These are phyloP conservation scores for Pimpla rufipes DNA, from an alignment of 2,888 invertebrate genomes.

Conservation along the genomic window DNA sequence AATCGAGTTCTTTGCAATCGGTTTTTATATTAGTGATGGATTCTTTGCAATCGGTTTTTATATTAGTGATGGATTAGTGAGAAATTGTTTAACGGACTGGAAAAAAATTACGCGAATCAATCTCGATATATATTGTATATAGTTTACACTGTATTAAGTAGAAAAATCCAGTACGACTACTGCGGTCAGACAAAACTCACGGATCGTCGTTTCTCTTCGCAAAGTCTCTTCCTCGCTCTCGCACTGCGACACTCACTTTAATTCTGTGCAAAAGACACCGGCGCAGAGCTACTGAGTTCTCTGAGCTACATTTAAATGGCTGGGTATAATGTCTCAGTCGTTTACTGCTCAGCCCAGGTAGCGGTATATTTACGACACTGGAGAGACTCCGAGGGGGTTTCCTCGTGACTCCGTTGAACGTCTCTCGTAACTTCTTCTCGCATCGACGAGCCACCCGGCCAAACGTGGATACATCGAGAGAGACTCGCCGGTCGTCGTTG, in stretches of 20 bases:
- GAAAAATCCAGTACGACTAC: constrained; percentile 9
- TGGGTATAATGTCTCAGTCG: constrained; percentile 78
- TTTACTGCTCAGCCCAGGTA: constrained; percentile 54
- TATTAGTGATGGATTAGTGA: neutral
- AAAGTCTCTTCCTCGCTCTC: constrained; percentile 14
- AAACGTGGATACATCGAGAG: constrained; percentile 39
- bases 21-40: neutral
- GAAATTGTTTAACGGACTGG: neutral
- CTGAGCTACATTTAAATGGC: constrained; percentile 77
- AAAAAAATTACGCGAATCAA: neutral
- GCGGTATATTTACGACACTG: constrained; percentile 62
- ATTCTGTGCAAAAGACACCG: constrained; percentile 56
- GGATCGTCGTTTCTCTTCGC: constrained; percentile 33
- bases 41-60: neutral
- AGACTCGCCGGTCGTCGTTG: constrained; percentile 50
- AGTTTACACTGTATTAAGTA: constrained; percentile 12
- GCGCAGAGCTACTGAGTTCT: neutral
- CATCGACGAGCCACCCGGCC: constrained; percentile 31
- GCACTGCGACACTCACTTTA: constrained; percentile 40
- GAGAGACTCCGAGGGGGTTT: constrained; percentile 57
- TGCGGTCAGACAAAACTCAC: constrained; percentile 26
- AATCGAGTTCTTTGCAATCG: neutral
- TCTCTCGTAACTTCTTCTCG: constrained; percentile 60
- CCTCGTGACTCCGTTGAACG: constrained; percentile 25
- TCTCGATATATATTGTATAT: neutral